These are phyloP conservation scores for Meriones psammophilus DNA, from an alignment of 2,797 vertebrate genomes.

Conservation along the genomic window DNA sequence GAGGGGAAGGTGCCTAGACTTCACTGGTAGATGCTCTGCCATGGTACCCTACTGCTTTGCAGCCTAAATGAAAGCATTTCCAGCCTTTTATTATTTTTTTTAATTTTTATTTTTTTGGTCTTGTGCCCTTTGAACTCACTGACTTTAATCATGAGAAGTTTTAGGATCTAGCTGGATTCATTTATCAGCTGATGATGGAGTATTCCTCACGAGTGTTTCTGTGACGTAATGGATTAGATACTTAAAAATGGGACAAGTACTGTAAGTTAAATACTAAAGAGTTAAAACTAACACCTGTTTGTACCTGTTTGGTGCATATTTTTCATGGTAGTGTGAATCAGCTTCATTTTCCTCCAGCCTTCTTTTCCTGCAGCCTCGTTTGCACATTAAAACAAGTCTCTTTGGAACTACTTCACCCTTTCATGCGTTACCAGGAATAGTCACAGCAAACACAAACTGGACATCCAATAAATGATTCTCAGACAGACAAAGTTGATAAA, in stretches of 20 bases:
- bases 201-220: slow-evolving; percentile 32
- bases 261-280: background rate
- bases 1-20: background rate
- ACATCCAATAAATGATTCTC: background rate
- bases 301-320: background rate
- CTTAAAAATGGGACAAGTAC: background rate
- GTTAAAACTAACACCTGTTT: background rate
- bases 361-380: background rate
- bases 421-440: background rate
- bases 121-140: background rate
- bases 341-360: background rate
- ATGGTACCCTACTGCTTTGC: background rate
- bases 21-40: background rate
- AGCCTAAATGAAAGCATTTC: background rate
- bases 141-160: background rate
- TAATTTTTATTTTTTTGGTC: background rate
- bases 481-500: background rate
- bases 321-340: background rate
- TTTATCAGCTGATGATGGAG: background rate
- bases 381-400: background rate
- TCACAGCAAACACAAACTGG: background rate
- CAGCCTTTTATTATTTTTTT: background rate
- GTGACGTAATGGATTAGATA: background rate
- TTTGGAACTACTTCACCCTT: background rate
- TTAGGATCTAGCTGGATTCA: slow-evolving; percentile 24